These are phyloP conservation scores for Ophonus ardosiacus DNA, from an alignment of 2,888 invertebrate species.

Conservation along the genomic window DNA sequence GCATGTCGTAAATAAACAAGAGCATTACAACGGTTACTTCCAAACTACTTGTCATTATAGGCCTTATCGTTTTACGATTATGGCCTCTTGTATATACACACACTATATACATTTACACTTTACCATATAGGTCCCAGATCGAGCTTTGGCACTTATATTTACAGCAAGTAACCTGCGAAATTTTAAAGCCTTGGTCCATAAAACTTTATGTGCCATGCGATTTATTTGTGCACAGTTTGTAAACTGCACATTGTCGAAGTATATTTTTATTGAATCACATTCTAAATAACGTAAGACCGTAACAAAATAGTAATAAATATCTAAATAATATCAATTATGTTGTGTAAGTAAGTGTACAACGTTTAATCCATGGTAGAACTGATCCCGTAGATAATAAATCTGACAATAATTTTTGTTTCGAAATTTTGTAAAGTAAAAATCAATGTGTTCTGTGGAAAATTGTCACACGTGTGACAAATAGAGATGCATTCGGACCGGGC, in stretches of 20 bases:
- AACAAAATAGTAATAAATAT: too few species aligned
- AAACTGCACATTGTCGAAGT: not conserved
- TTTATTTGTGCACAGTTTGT: not conserved
- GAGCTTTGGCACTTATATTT: not conserved
- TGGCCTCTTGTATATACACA: conserved; percentile 20
- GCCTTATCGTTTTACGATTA: conserved; percentile 48
- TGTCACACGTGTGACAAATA: too few species aligned
- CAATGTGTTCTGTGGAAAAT: too few species aligned
- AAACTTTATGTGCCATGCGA: not conserved
- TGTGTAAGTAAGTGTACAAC: too few species aligned
- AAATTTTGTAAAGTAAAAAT: too few species aligned
- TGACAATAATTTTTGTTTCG: too few species aligned
- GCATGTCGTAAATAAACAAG: conserved; percentile 43
- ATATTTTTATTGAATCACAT: not conserved
- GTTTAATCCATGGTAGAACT: too few species aligned
- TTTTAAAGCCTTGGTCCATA: conserved; percentile 23
- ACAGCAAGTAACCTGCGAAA: not conserved
- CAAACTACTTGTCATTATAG: conserved; percentile 48
- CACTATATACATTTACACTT: conserved; percentile 1
- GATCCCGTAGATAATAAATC: too few species aligned
- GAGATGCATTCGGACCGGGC: too few species aligned
- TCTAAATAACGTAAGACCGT: too few species aligned
- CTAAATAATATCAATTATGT: too few species aligned
- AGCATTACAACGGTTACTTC: conserved; percentile 39
- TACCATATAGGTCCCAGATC: not conserved